These are phyloP conservation scores for Astreopora myriophthalma DNA, from an alignment of 64 coral and sea anemone genomes.

Conservation along the genomic window DNA sequence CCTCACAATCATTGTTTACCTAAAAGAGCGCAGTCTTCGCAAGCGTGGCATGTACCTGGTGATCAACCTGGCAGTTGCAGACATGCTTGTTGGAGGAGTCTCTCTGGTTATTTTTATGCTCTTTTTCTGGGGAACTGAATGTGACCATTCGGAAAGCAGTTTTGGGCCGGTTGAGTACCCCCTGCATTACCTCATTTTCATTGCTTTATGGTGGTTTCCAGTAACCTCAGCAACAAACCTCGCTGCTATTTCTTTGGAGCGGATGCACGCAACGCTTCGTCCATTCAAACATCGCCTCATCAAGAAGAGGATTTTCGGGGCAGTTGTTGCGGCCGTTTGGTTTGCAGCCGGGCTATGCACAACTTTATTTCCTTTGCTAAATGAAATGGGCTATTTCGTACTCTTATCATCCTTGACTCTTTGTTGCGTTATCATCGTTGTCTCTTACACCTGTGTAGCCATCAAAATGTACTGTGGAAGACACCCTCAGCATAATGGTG, in stretches of 20 bases:
- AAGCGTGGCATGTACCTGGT: background rate
- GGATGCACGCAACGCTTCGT: background rate
- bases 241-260: background rate
- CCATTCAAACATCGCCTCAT: background rate
- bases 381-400: too few relatives aligned
- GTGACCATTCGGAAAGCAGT: background rate
- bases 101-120: background rate
- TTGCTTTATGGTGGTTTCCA: background rate
- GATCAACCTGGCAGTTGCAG: background rate
- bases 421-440: background rate
- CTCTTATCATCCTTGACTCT: background rate
- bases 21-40: background rate
- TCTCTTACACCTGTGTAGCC: background rate
- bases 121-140: background rate
- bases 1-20: background rate
- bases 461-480: background rate
- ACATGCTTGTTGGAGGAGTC: background rate
- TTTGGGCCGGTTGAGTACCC: background rate
- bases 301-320: background rate
- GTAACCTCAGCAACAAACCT: background rate
- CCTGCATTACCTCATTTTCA: background rate
- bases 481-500: background rate
- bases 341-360: background rate
- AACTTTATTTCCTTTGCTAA: too few relatives aligned
- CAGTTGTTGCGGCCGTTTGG: background rate